Evolutionary conservation across 2,888 invertebrate species (phyloP), one percentile per base, ranked within the genome.

Genomic region (Gryllus longicercus): DNA sequence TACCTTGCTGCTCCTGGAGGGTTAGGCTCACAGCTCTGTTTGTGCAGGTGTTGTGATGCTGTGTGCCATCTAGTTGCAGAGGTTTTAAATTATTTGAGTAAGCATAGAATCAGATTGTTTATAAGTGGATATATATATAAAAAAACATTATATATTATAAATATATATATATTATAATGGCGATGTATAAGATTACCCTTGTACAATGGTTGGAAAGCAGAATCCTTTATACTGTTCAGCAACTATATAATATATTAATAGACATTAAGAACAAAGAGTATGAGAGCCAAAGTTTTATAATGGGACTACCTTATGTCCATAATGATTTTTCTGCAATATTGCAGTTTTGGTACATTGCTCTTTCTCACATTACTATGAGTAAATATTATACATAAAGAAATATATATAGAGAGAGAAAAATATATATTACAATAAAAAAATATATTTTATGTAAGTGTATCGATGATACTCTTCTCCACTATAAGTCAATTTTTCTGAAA

Each of bases 381-480:
- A 80, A 80, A 77, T 50, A 50, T 76, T 78, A 81, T 80, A 80
- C 74, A 78, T 75, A 80, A 77, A 80, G 75, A 80, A 74, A 79
- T 78, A 78, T 76, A 79, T 78, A 77, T 75, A 75, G 23, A 78
- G 76, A 75, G 18, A 75, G 79, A 81, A 51, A 79, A 75, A 76
- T 81, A 81, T 79, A 79, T 79, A 74, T 50, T 79, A 74, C 74
- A 74, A 78, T 77, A 76, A 80, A 63, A 38, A 80, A 79, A 82
- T 79, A 81, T 82, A 81, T 82, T 81, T 82, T 82, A 82, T 82
- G 82, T 81, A 81, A 81, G 63, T 81, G 81, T 82, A 82, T 81
- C 78, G 78, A 74, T 81, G 82, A 82, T 82, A 82, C 82, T 81
- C 81, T 76, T 81, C 80, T 81, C 79, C 79, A 82, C 74, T 82